These are phyloP conservation scores for Tribolium freemani DNA, from an alignment of 2,888 invertebrate genomes.

Conservation along the genomic window DNA sequence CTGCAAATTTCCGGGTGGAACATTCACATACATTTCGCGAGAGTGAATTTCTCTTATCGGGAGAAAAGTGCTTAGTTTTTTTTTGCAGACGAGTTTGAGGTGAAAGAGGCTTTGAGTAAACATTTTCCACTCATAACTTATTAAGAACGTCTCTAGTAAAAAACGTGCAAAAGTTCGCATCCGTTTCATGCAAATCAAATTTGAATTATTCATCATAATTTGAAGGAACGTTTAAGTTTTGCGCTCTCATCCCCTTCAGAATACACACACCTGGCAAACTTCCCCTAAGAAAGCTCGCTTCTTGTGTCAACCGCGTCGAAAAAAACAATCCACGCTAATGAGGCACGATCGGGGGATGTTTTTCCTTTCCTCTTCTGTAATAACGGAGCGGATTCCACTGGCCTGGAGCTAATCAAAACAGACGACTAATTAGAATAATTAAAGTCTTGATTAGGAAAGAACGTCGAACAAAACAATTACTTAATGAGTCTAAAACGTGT, in stretches of 20 bases:
- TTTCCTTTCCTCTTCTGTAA: slow-evolving; percentile 6
- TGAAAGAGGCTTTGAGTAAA: slow-evolving; percentile 28
- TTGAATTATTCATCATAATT: slow-evolving; percentile 51
- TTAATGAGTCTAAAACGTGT: slow-evolving; percentile 43
- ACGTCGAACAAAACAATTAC: slow-evolving; percentile 44
- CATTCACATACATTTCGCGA: slow-evolving; percentile 21
- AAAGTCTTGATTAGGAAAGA: slow-evolving; percentile 49
- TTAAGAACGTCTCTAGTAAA: slow-evolving; percentile 32
- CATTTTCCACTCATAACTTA: slow-evolving; percentile 34
- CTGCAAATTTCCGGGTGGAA: slow-evolving; percentile 61
- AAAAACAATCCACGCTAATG: slow-evolving; percentile 31
- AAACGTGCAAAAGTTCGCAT: slow-evolving; percentile 31
- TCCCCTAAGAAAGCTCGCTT: slow-evolving; percentile 11
- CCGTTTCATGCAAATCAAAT: slow-evolving; percentile 44
- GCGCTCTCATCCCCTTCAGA: slow-evolving; percentile 1
- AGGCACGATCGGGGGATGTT: slow-evolving; percentile 19
- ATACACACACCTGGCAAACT: slow-evolving; percentile 37
- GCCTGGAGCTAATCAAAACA: slow-evolving; percentile 42
- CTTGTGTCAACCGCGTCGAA: slow-evolving; percentile 21
- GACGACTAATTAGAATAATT: slow-evolving; percentile 49
- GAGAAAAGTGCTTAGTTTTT: background rate
- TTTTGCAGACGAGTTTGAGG: background rate
- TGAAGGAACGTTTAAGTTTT: slow-evolving; percentile 42
- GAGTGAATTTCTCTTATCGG: background rate
- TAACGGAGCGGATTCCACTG: slow-evolving; percentile 16